Base-by-base conservation (phyloP, 2,888 invertebrate genomes). In the Rhingia campestris region DNA sequence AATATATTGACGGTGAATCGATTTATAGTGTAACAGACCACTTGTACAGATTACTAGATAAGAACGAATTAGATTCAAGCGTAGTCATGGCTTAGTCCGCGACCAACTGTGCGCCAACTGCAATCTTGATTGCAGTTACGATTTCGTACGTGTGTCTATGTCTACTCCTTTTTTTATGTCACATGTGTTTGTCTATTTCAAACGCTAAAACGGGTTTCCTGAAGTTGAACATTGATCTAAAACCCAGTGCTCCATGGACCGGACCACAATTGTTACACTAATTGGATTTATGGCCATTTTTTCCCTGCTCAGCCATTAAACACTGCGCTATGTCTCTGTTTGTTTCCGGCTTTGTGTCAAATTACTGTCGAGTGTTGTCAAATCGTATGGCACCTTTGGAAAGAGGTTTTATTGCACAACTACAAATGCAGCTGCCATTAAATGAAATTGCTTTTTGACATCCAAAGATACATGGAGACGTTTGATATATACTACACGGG, bases 11-110 rank as follows among this genome's bases (percentile, higher is more conserved):
- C 53, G 45, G 30, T 2, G 73, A 64, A 74, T 74, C 73, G 73
- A 74, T 74, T 64, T 64, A 64, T 49, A 70, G 76, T 59, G 76
- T 76, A 76, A 49, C 72, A 77, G 47, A 54, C 59, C 72, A 73
- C 77, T 66, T 76, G 66, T 72, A 45, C 39, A 43, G 81, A 82
- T 77, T 67, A 51, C n/a, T 39, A 61, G 81, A 82, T 77, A 82
- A 59, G 33, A 56, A 37, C 12, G 61, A 61, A 64, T 72, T 58
- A 70, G 64, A 64, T 45, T 37, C 58, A 64, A 76, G 47, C 43
- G 12, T n/a, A 47, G 41, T 43, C 53, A 56, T 45, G 47, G 54
- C 43, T 41, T 22, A 43, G 47, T 45, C 69, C 47, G 45, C 12
- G 61, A 49, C 51, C 61, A 41, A 54, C 54, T 63, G 73, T 53